These are phyloP conservation scores for Epicauta chinensis DNA, from an alignment of 1,140 invertebrate species.

Conservation along the genomic window DNA sequence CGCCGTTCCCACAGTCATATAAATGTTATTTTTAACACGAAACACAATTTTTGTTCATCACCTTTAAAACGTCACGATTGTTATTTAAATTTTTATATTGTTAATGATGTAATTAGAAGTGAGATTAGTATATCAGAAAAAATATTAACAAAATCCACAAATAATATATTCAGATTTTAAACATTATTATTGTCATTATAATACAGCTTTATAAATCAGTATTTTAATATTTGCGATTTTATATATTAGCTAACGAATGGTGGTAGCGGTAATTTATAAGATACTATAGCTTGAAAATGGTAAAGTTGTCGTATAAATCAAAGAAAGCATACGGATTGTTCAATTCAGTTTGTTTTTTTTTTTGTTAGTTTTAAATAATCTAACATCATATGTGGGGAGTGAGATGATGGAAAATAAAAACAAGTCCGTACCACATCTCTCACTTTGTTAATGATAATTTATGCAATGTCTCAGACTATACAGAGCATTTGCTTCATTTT, in stretches of 20 bases:
- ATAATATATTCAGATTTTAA: too few relatives aligned
- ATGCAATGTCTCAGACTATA: constrained; percentile 13
- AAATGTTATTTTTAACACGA: too few relatives aligned
- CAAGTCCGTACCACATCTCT: constrained; percentile 13
- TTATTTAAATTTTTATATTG: too few relatives aligned
- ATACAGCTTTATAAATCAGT: constrained; percentile 10
- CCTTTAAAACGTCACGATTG: too few relatives aligned
- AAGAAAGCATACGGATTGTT: constrained; percentile 9
- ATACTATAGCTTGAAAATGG: constrained; percentile 10
- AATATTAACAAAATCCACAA: too few relatives aligned
- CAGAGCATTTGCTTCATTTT: constrained; percentile 13
- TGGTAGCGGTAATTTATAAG: constrained; percentile 16
- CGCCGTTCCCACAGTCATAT: too few relatives aligned
- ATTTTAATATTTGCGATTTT: constrained; percentile 11
- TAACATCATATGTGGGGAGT: constrained; percentile 6
- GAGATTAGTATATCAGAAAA: too few relatives aligned
- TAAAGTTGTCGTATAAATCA: constrained; percentile 14
- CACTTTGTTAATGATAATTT: constrained; percentile 18
- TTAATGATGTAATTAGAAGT: too few relatives aligned
- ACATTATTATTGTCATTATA: too few relatives aligned
- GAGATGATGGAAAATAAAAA: constrained; percentile 9
- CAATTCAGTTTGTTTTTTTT: constrained; percentile 3
- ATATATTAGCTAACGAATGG: constrained; percentile 15
- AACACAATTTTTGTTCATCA: too few relatives aligned
- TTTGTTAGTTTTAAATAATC: constrained; percentile 5